Evolutionary conservation across 2,797 vertebrate genomes (phyloP), one percentile per base, ranked within the genome.

Genomic region (Syngnathus acus): DNA sequence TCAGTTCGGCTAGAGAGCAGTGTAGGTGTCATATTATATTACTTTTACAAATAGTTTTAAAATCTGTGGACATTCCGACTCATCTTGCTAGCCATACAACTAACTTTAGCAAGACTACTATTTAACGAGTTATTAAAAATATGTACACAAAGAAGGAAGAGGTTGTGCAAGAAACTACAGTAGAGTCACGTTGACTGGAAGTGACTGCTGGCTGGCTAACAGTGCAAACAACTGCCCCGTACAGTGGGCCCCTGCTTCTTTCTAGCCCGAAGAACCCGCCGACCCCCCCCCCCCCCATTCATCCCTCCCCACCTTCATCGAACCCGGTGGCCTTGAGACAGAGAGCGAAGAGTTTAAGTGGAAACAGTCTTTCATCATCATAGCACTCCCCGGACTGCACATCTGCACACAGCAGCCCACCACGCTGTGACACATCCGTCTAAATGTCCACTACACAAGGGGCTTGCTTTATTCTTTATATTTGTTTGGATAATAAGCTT

Each of bases 361-460:
- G 83, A 89, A 88, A 86, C 82, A 82, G 84, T 82, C 78, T 82
- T 86, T 88, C 82, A 86, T 86, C 84, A 82, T 78, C 76, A 73
- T 70, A 78, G 63, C 76, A 78, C 79, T 83, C 77, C 71, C 66
- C 69, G 76, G 73, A 68, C 72, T 65, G 72, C 75, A 78, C 78
- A 83, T 82, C 78, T 84, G 82, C 79, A 78, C 66, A 64, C 71
- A 74, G 75, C 80, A 76, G 79, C 74, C 77, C 68, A 69, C 69
- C 47, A 51, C 74, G 65, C 72, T 63, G 68, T 39, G 32, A 77
- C 51, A 76, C 74, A 73, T 47, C 42, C 67, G 61, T 51, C 58
- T 63, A 57, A 74, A 72, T 74, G 66, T 19, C 45, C 65, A 66
- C 55, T 43, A 68, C 55, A 75, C 69, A 55, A 59, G 59, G 17